Conservation (phyloP, 2,888 invertebrate species). For the Eupithecia dodoneata region DNA sequence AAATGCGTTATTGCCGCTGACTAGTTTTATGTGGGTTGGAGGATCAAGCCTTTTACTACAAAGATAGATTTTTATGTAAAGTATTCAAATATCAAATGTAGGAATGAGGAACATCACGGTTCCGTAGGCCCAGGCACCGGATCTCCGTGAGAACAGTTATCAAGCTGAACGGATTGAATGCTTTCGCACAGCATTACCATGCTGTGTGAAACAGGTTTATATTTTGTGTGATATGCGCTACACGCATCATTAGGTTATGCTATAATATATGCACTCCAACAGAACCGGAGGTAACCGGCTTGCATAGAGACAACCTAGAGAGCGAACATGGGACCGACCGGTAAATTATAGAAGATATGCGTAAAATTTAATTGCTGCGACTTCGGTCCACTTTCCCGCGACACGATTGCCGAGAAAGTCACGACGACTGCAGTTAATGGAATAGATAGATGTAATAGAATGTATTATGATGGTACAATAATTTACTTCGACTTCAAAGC, state of each 20-base stretch:
- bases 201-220: neutral
- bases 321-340: conserved; percentile 15
- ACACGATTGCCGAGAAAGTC: conserved; percentile 33
- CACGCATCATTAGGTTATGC: neutral
- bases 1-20: conserved; percentile 10
- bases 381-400: conserved; percentile 44
- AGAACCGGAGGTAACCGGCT: neutral
- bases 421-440: conserved; percentile 30
- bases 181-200: neutral
- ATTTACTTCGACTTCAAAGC: conserved; percentile 23
- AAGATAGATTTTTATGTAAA: neutral
- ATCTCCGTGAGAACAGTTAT: conserved; percentile 16
- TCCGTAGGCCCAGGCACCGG: neutral
- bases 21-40: conserved; percentile 1
- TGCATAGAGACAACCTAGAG: conserved; percentile 10
- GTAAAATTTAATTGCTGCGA: conserved; percentile 41
- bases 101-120: conserved; percentile 26
- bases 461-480: conserved; percentile 2
- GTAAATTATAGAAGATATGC: conserved; percentile 37
- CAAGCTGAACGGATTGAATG: neutral
- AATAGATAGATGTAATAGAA: conserved; percentile 33
- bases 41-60: neutral
- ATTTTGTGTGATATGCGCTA: too few species aligned
- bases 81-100: neutral
- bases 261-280: neutral